phyloP scores from a whole-genome alignment of 2,797 vertebrate species.

The Arrhamphus sclerolepis region DNA sequence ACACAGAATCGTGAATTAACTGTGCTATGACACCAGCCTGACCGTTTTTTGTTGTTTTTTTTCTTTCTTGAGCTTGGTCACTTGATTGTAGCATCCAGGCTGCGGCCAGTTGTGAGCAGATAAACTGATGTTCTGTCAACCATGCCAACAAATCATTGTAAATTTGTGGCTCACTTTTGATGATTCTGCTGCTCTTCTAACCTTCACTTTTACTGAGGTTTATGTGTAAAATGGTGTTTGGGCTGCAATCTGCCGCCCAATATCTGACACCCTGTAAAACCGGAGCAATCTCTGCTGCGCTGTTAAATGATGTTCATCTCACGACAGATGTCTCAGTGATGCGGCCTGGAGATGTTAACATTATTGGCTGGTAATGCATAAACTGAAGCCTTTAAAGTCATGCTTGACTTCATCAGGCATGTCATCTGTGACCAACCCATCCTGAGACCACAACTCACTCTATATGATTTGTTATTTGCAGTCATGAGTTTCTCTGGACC shows the following conservation, averaged over 20 bases:
- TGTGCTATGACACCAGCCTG: conserved; percentile 18
- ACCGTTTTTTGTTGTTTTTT: conserved; percentile 11
- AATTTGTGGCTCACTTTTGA: conserved; percentile 45
- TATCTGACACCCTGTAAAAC: conserved; percentile 67
- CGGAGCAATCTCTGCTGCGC: conserved; percentile 54
- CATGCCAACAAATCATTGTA: conserved; percentile 47
- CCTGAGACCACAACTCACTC: conserved; percentile 18
- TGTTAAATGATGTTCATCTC: conserved; percentile 62
- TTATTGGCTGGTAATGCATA: conserved; percentile 38
- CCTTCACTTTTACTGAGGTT: conserved; percentile 65
- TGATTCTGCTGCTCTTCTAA: conserved; percentile 46
- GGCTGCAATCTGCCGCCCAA: conserved; percentile 57
- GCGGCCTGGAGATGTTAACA: conserved; percentile 45
- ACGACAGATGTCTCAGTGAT: conserved; percentile 66
- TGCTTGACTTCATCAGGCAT: conserved; percentile 60
- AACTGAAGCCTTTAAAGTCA: conserved; percentile 50
- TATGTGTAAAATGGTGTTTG: conserved; percentile 66
- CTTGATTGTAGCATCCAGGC: conserved; percentile 23
- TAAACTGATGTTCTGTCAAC: conserved; percentile 46
- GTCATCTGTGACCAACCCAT: conserved; percentile 38
- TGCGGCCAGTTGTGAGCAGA: conserved; percentile 27
- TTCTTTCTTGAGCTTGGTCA: conserved; percentile 11
- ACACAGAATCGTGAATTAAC: conserved; percentile 38
- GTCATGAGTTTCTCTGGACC: conserved; percentile 1
- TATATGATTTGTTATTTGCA: neutral